phyloP scores from a whole-genome alignment of 2,888 invertebrate species.

The Blera fallax region DNA sequence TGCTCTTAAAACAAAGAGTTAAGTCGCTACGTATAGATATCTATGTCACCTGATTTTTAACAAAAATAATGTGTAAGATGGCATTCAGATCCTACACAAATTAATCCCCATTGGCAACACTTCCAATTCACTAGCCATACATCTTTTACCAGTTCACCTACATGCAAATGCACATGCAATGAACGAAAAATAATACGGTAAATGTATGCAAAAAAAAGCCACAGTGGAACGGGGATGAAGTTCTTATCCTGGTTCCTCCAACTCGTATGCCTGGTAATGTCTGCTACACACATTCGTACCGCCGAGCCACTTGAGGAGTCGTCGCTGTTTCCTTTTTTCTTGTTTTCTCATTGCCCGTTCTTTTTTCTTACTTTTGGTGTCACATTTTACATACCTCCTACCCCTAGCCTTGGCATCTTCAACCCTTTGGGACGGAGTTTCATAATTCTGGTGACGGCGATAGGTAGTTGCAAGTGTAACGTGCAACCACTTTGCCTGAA shows the following conservation, averaged over 20 bases:
- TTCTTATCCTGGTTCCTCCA: constrained; percentile 34
- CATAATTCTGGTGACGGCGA: constrained; percentile 6
- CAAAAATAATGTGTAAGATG: too few relatives aligned
- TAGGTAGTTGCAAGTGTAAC: constrained; percentile 2
- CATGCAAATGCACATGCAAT: constrained; percentile 56
- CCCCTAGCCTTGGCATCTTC: background rate
- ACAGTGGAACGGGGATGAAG: constrained; percentile 31
- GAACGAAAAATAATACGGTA: constrained; percentile 54
- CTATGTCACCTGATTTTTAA: too few relatives aligned
- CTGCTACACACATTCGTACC: constrained; percentile 17
- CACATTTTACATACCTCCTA: constrained; percentile 15
- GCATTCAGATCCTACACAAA: background rate
- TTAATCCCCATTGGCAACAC: constrained; percentile 28
- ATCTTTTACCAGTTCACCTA: constrained; percentile 29
- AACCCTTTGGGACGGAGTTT: background rate
- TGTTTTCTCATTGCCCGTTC: background rate
- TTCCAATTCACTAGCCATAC: background rate
- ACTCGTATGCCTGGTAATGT: constrained; percentile 1
- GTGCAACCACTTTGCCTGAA: background rate
- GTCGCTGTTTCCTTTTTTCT: constrained; percentile 43
- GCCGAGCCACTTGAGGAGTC: constrained; percentile 52
- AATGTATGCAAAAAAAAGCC: constrained; percentile 6
- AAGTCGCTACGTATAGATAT: too few relatives aligned
- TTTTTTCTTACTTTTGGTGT: constrained; percentile 3
- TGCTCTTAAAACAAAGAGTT: too few relatives aligned